These are phyloP conservation scores for Cepaea hortensis DNA, from an alignment of 2,888 invertebrate genomes.

Conservation along the genomic window DNA sequence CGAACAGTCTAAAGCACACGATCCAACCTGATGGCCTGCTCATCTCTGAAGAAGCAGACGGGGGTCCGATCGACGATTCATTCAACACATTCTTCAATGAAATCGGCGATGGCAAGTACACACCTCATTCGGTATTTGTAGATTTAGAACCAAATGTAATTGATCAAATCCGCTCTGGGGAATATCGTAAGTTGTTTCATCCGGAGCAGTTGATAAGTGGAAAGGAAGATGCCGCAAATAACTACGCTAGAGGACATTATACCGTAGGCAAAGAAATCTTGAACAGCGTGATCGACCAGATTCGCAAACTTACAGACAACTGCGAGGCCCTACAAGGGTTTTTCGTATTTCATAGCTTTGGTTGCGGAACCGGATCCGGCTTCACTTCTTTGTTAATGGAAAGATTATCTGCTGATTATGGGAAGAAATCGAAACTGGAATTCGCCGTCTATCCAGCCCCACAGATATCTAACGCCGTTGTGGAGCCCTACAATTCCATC, in stretches of 20 bases:
- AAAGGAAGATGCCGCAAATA: slow-evolving; percentile 54
- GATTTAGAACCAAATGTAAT: slow-evolving; percentile 52
- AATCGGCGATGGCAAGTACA: slow-evolving; percentile 53
- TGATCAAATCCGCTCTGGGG: slow-evolving; percentile 49
- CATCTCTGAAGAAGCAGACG: slow-evolving; percentile 36
- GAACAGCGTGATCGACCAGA: slow-evolving; percentile 50
- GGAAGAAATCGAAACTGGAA: slow-evolving; percentile 51
- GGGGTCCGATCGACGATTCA: slow-evolving; percentile 48
- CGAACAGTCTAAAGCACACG: slow-evolving; percentile 53
- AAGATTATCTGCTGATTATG: slow-evolving; percentile 52
- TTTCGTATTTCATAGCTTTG: slow-evolving; percentile 53
- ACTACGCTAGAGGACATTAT: slow-evolving; percentile 53
- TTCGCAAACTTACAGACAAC: slow-evolving; percentile 52
- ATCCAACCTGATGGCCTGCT: slow-evolving; percentile 52
- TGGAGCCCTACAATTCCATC: slow-evolving; percentile 50
- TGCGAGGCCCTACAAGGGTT: slow-evolving; percentile 53
- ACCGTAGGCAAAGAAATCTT: slow-evolving; percentile 54
- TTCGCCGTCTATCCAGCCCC: slow-evolving; percentile 52
- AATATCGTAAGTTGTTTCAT: slow-evolving; percentile 52
- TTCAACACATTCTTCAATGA: slow-evolving; percentile 55
- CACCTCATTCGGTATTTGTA: slow-evolving; percentile 52
- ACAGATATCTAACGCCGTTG: slow-evolving; percentile 50
- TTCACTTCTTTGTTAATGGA: slow-evolving; percentile 54
- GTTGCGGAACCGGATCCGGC: slow-evolving; percentile 54
- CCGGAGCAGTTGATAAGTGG: slow-evolving; percentile 53